Percentiles rank a stretch among this genome's conserved stretches.
Conservation (phyloP, 2,888 invertebrate genomes). For the Nephrotoma flavescens region DNA sequence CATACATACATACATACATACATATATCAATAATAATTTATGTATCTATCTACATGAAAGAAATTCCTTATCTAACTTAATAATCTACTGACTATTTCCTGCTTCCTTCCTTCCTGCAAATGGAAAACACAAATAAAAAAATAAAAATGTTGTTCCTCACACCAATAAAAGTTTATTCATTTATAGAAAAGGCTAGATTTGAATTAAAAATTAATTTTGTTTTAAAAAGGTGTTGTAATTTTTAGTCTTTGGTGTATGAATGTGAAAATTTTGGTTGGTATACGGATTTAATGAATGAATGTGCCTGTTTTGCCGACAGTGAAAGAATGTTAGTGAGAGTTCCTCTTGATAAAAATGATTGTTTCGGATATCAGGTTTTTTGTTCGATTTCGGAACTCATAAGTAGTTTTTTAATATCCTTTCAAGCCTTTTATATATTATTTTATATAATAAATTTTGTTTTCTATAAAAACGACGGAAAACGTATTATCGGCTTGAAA, state of each 20-base stretch:
- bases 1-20: not conserved
- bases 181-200: not conserved
- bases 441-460: too few relatives aligned
- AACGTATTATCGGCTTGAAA: too few relatives aligned
- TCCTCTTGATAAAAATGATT: too few relatives aligned
- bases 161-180: not conserved
- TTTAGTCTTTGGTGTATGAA: not conserved
- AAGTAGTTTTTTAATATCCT: too few relatives aligned
- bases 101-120: not conserved
- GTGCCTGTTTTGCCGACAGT: too few relatives aligned
- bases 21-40: not conserved
- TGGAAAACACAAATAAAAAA: not conserved
- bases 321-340: too few relatives aligned
- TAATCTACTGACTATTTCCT: constrained; percentile 4
- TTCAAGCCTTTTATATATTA: too few relatives aligned
- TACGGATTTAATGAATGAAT: not conserved
- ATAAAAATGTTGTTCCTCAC: not conserved
- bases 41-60: not conserved
- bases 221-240: not conserved
- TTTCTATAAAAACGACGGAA: too few relatives aligned
- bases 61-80: not conserved
- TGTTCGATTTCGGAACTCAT: too few relatives aligned
- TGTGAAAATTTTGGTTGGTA: not conserved
- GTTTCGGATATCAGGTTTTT: too few relatives aligned
- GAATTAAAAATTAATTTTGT: not conserved